Evolutionary conservation across 1,140 invertebrate species (phyloP).

Genomic region (Conus betulinus): DNA sequence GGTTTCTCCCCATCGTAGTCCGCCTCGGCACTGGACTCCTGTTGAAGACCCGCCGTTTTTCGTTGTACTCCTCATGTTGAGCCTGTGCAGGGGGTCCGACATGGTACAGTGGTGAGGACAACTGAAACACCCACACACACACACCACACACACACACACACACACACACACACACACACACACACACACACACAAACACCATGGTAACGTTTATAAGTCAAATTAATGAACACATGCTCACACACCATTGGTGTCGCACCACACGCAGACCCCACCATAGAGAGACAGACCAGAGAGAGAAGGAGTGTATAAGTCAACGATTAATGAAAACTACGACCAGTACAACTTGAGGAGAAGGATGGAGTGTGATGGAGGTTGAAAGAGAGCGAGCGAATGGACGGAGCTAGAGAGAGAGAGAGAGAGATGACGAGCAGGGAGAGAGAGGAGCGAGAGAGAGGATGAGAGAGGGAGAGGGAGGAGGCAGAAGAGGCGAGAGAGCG

Average conservation of each 20-base stretch:
- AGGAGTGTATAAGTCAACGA: background rate
- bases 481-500: too few relatives aligned
- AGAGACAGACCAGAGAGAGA: background rate
- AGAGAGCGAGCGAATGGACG: background rate
- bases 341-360: too few relatives aligned
- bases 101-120: background rate
- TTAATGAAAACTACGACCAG: too few relatives aligned
- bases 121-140: background rate
- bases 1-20: slow-evolving; percentile 2
- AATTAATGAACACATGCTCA: too few relatives aligned
- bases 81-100: background rate
- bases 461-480: too few relatives aligned
- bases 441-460: too few relatives aligned
- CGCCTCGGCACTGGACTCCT: background rate
- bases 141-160: background rate
- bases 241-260: too few relatives aligned
- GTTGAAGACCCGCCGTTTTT: background rate
- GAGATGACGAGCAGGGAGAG: too few relatives aligned
- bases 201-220: too few relatives aligned
- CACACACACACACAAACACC: background rate
- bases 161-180: background rate
- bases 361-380: background rate
- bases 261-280: background rate
- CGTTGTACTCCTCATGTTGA: slow-evolving; percentile 19
- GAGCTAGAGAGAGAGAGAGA: too few relatives aligned